Evolutionary conservation across 2,797 vertebrate genomes (phyloP), one percentile per base, ranked within the genome.

Genomic region (Poeciliopsis presidionis): DNA sequence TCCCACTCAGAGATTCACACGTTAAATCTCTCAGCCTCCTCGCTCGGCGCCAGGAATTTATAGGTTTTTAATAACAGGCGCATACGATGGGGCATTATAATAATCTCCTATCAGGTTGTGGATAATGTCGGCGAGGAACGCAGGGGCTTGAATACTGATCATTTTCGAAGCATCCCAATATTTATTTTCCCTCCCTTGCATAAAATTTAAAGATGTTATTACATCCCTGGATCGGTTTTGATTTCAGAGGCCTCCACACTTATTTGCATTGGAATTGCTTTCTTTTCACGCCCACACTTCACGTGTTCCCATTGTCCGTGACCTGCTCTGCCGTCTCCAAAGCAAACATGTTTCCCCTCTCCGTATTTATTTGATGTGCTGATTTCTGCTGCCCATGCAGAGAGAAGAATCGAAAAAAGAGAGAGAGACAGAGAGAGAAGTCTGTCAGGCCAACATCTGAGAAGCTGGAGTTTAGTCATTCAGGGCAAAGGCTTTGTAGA

Each of bases 321-420:
- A 94, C 89, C 91, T 86, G 88, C 78, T 89, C 84, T 78, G 72
- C 91, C 75, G 85, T 90, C 91, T 94, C 88, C 88, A 87, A 86
- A 78, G 41, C 92, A 93, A 95, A 94, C 88, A 80, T 88, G 86
- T 92, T 76, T 89, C 90, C 78, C 47, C 65, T 80, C 89, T 84
- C 91, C 78, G 79, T 94, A 90, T 94, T 93, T 94, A 95, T 95
- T 94, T 94, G 90, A 94, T 92, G 93, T 95, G 91, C 90, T 90
- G 94, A 94, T 94, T 76, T 94, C 89, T 84, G 86, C 92, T 86
- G 90, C 89, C 80, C 77, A 69, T 86, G 90, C 89, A 81, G 75
- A 84, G 76, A 76, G 55, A 75, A 84, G 72, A 83, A 79, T 73
- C 84, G 78, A 7, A 67, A 73, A 69, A 70, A 70, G 79, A 63